Base-by-base conservation (phyloP, 2,113 vertebrate genomes). In the Zapus hudsonius region DNA sequence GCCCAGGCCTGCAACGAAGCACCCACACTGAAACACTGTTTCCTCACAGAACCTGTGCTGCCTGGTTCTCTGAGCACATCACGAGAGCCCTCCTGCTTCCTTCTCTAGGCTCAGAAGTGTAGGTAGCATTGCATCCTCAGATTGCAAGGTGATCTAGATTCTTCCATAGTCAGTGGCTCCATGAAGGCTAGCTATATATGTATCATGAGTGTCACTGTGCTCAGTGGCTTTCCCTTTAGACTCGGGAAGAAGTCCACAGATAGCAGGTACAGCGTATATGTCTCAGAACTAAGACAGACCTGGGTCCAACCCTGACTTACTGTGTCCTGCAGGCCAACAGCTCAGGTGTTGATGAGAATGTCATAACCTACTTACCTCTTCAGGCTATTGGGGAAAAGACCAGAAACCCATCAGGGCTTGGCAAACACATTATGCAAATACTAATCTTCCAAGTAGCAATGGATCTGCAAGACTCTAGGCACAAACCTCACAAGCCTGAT, bases 361-460 rank as follows among this genome's bases (percentile, higher is more conserved):
- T 64, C 33, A 36, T 87, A 57, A 67, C 13, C 59, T 52, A 15
- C 2, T 75, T 72, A 13, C 25, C 11, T 72, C 86, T 89, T 22
- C 36, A 40, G 13, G 42, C 42, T 83, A 7, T 72, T 20, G 5
- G 36, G 79, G 40, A n/a, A 61, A 63, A 73, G 69, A 66, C 64
- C 84, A 81, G 38, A 19, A 87, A 19, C 19, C 31, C 57, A 64
- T 78, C 29, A 29, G 74, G 70, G 59, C 95, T 87, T 93, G 84
- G 40, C 38, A 88, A 88, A 89, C 31, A n/a, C 23, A 67, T 67
- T 82, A 90, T 86, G 82, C 85, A 94, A 90, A 89, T 80, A 89
- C 44, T 69, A 79, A 42, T 91, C 80, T 81, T 87, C 67, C 81
- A 72, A 44, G 76, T 72, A 73, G 36, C 59, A 67, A 16, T 9